These are phyloP conservation scores for Drepana falcataria DNA, from an alignment of 2,888 invertebrate genomes.

Conservation along the genomic window DNA sequence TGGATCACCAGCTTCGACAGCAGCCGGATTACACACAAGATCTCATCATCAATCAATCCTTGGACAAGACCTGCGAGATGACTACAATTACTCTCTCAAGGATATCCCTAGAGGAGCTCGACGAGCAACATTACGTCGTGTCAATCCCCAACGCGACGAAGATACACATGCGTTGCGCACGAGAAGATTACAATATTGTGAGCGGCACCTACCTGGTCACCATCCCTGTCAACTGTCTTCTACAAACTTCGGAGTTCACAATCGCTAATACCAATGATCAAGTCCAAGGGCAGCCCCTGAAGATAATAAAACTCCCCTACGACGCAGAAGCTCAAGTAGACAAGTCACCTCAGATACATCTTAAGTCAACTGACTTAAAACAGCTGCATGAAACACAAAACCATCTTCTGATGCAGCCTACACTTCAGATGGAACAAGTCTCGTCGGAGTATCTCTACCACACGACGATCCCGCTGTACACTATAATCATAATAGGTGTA, in stretches of 20 bases:
- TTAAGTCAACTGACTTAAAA: constrained; percentile 2
- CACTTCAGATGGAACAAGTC: not conserved
- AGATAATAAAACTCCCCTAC: constrained; percentile 1
- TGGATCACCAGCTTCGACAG: constrained; percentile 5
- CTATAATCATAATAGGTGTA: constrained; percentile 1
- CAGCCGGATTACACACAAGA: constrained; percentile 6
- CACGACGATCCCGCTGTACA: constrained; percentile 5
- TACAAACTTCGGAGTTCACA: not conserved
- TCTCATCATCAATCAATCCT: constrained; percentile 8
- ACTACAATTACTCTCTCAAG: constrained; percentile 2
- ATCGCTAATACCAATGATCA: not conserved
- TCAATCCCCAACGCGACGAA: constrained; percentile 1
- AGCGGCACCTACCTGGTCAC: constrained; percentile 1
- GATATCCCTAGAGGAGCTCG: constrained; percentile 3
- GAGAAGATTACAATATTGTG: constrained; percentile 1
- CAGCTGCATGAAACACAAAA: not conserved
- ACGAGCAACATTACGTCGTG: constrained; percentile 2
- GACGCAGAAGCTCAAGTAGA: not conserved
- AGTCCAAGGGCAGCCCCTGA: constrained; percentile 1
- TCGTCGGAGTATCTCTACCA: not conserved
- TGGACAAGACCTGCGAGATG: constrained; percentile 7
- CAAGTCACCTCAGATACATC: not conserved
- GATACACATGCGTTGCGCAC: not conserved
- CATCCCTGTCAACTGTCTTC: not conserved
- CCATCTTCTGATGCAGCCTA: not conserved